These are phyloP conservation scores for Mastomys natalensis DNA, from an alignment of 2,113 vertebrate species.

Conservation along the genomic window DNA sequence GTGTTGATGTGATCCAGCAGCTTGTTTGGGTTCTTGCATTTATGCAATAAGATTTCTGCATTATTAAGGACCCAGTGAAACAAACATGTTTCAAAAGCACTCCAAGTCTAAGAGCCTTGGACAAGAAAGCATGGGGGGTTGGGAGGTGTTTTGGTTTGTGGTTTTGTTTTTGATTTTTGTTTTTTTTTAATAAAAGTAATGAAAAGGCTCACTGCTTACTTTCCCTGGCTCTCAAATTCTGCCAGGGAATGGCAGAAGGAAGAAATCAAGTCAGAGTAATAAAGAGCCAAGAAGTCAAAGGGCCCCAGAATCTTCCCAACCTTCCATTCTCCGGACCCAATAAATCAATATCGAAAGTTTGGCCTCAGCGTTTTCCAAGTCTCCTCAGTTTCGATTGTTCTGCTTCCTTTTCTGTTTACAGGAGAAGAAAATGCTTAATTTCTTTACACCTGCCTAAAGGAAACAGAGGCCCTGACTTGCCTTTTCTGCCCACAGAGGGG, in stretches of 20 bases:
- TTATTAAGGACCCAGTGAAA: slow-evolving; percentile 40
- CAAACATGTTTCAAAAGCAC: slow-evolving; percentile 61
- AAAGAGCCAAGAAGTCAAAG: slow-evolving; percentile 68
- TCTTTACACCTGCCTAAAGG: slow-evolving; percentile 76
- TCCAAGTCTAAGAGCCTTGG: slow-evolving; percentile 68
- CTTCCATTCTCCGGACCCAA: slow-evolving; percentile 46
- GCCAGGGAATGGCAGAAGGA: slow-evolving; percentile 70
- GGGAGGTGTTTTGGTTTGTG: too few relatives aligned
- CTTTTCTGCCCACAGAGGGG: slow-evolving; percentile 38
- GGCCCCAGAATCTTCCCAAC: slow-evolving; percentile 52
- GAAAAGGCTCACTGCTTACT: slow-evolving; percentile 70
- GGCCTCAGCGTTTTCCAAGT: slow-evolving; percentile 76
- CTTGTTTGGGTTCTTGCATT: slow-evolving; percentile 53
- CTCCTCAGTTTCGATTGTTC: slow-evolving; percentile 67
- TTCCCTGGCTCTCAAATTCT: slow-evolving; percentile 79
- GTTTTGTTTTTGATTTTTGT: background rate
- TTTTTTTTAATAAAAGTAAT: slow-evolving; percentile 78
- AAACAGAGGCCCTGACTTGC: slow-evolving; percentile 57
- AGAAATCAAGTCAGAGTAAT: slow-evolving; percentile 67
- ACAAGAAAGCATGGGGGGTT: slow-evolving; percentile 53
- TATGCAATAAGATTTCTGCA: slow-evolving; percentile 56
- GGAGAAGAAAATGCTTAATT: slow-evolving; percentile 62
- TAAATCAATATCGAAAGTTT: slow-evolving; percentile 81
- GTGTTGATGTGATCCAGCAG: slow-evolving; percentile 33
- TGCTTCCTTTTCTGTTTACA: slow-evolving; percentile 36